Percentiles rank a stretch among this genome's conserved stretches.
phyloP scores from a whole-genome alignment of 2,888 invertebrate species.

The Drosophila parthenogenetica region DNA sequence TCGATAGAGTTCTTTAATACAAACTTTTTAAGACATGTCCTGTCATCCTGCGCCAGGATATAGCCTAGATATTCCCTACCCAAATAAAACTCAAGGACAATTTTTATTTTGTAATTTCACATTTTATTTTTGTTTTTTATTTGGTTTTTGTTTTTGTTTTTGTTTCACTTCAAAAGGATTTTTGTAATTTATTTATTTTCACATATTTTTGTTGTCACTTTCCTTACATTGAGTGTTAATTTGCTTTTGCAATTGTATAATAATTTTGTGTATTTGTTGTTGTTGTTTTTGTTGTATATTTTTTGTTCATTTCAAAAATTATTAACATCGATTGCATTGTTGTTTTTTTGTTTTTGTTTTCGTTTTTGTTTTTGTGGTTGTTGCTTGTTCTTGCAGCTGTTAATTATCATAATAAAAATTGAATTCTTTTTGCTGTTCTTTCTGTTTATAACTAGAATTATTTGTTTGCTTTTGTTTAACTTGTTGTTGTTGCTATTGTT shows the following conservation, averaged over 20 bases:
- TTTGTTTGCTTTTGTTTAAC: conserved; percentile 11
- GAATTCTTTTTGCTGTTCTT: conserved; percentile 47
- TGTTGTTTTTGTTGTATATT: conserved; percentile 48
- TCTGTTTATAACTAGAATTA: conserved; percentile 33
- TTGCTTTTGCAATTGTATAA: conserved; percentile 79
- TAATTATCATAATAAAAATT: conserved; percentile 73
- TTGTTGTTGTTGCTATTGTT: conserved; percentile 42
- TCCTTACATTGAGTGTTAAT: conserved; percentile 77
- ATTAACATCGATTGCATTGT: conserved; percentile 73
- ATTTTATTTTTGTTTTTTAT: conserved; percentile 74
- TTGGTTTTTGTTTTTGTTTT: conserved; percentile 72
- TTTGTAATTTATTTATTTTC: conserved; percentile 79
- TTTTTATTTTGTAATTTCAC: conserved; percentile 71
- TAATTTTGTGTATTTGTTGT: conserved; percentile 63
- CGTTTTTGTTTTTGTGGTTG: conserved; percentile 49
- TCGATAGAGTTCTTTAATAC: neutral
- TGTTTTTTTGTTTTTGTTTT: too few species aligned
- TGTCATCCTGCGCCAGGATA: neutral
- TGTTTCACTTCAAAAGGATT: conserved; percentile 79
- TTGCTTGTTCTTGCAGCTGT: conserved; percentile 70
- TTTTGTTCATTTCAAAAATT: conserved; percentile 65
- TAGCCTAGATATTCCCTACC: neutral
- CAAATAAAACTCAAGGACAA: neutral
- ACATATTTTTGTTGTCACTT: conserved; percentile 70
- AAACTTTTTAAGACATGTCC: neutral